These are phyloP conservation scores for Scomberomorus guttatus DNA, from an alignment of 2,797 vertebrate species.

Conservation along the genomic window DNA sequence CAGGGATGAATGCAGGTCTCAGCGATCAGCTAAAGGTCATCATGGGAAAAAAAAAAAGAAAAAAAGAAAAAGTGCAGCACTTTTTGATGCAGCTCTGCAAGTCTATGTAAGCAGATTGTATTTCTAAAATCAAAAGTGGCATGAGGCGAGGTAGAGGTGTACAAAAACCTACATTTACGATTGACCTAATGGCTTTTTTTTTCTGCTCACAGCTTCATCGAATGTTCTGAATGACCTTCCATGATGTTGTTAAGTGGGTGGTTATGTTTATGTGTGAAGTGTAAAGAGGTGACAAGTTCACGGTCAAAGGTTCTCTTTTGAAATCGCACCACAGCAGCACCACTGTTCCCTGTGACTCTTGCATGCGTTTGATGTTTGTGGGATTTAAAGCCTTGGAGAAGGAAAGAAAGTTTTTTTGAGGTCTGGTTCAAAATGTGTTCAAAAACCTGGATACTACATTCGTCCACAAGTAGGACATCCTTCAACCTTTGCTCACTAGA, in stretches of 20 bases:
- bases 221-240: slow-evolving; percentile 11
- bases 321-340: slow-evolving; percentile 2
- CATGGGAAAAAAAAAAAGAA: background rate
- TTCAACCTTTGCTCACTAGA: slow-evolving; percentile 6
- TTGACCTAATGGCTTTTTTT: background rate
- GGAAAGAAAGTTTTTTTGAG: background rate
- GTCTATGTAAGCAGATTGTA: background rate
- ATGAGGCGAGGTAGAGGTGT: background rate
- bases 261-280: slow-evolving; percentile 27
- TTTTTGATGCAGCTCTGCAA: background rate
- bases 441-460: too few relatives aligned
- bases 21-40: background rate
- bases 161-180: background rate
- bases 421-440: background rate
- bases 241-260: slow-evolving; percentile 5
- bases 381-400: background rate
- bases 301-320: slow-evolving; percentile 6
- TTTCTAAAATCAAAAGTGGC: background rate
- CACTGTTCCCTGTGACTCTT: slow-evolving; percentile 1
- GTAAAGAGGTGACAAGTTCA: slow-evolving; percentile 19
- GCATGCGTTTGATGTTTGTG: background rate
- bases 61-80: background rate
- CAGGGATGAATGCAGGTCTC: background rate
- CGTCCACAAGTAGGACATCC: background rate
- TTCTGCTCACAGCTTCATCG: background rate